Evolutionary conservation across 1,140 invertebrate species (phyloP).

Genomic region (Musca domestica): DNA sequence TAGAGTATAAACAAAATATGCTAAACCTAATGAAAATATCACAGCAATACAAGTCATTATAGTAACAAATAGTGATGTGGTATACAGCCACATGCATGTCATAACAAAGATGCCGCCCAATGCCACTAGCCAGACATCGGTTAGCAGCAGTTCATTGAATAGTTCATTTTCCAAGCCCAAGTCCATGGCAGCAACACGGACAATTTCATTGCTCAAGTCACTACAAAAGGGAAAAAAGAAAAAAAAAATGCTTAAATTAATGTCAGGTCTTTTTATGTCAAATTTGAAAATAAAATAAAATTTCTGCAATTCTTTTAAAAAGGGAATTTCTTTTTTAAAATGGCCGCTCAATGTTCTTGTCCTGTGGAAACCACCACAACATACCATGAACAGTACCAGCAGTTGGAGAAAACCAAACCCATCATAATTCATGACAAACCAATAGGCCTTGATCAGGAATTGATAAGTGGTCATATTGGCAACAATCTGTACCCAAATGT

Average conservation of each 20-base stretch:
- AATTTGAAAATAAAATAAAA: constrained; percentile 3
- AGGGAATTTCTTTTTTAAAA: background rate
- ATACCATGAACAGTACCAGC: background rate
- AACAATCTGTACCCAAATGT: constrained; percentile 16
- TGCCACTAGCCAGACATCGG: constrained; percentile 77
- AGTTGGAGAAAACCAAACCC: background rate
- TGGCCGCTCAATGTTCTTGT: background rate
- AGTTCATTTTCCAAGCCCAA: constrained; percentile 84
- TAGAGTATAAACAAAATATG: constrained; percentile 90
- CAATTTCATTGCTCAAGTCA: constrained; percentile 63
- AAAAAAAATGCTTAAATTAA: background rate
- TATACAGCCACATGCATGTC: constrained; percentile 84
- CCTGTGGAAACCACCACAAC: constrained; percentile 6
- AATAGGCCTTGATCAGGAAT: constrained; percentile 3
- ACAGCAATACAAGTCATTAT: constrained; percentile 80
- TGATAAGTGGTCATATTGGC: constrained; percentile 24
- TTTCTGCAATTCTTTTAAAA: background rate
- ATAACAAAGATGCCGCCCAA: constrained; percentile 77
- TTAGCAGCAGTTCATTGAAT: constrained; percentile 79
- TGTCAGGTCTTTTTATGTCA: too few relatives aligned
- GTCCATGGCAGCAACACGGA: constrained; percentile 78
- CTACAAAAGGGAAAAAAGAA: constrained; percentile 36
- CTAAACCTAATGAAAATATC: constrained; percentile 79
- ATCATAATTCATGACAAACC: background rate
- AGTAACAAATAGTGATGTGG: constrained; percentile 83